These are phyloP conservation scores for Cantharis rustica DNA, from an alignment of 2,888 invertebrate species.

Conservation along the genomic window DNA sequence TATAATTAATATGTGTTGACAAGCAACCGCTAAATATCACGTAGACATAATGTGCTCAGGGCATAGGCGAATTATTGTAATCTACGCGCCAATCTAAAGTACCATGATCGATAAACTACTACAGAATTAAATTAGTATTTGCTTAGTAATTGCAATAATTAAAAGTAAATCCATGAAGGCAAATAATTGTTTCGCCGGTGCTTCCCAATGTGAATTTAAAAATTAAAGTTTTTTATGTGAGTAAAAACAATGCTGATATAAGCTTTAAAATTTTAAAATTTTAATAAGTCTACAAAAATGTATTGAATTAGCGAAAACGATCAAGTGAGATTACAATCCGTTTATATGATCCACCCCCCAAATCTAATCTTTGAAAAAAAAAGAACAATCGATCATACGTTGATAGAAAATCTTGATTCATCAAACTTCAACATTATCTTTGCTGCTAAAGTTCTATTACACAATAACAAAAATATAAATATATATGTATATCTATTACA, in stretches of 20 bases:
- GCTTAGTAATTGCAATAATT: not conserved
- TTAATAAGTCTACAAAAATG: not conserved
- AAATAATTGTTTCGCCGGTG: not conserved
- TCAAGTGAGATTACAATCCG: not conserved
- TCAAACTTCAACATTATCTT: not conserved
- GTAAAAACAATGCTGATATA: not conserved
- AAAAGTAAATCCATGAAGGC: not conserved
- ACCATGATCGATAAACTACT: not conserved
- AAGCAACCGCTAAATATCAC: not conserved
- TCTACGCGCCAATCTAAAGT: not conserved
- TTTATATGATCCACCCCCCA: not conserved
- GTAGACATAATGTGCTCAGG: slow-evolving; percentile 3
- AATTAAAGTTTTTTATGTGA: not conserved
- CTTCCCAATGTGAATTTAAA: not conserved
- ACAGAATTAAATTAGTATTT: not conserved
- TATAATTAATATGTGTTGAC: not conserved
- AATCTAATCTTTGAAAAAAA: not conserved
- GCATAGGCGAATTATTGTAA: not conserved
- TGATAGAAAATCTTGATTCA: not conserved
- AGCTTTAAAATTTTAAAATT: not conserved
- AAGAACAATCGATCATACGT: not conserved
- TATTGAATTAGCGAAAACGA: not conserved
- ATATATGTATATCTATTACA: not conserved
- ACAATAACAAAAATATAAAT: not conserved
- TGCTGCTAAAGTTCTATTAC: not conserved